Evolutionary conservation across 92 coral and sea anemone species (phyloP), one percentile per base, ranked within the genome.

Genomic region (Parazoanthus swiftii): DNA sequence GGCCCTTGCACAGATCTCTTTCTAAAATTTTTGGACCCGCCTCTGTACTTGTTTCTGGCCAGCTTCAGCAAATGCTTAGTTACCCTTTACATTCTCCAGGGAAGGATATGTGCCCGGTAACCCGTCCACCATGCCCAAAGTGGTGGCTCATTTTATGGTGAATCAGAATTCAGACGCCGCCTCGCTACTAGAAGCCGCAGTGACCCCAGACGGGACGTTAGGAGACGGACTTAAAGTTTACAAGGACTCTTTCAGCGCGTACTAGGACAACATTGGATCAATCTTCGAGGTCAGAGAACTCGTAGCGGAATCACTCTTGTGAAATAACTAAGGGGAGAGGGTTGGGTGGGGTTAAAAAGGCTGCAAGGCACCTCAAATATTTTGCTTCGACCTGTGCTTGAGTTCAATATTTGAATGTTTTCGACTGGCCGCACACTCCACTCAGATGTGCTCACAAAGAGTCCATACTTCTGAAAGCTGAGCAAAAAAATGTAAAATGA

Each of bases 211-310:
- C 82, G 99, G 95, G 39, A 74, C 96, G 38, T 86, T 96, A 75
- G 99, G 99, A 39, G 99, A 95, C 86, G 99, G 99, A 81, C 95
- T 97, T 59, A 93, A 93, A 90, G 99, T 97, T 83, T 95, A 93
- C 93, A 95, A 93, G 86, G 98, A 94, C 50, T 97, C 99, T 75
- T 97, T 97, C 85, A 97, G 93, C 89, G 99, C 99, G 74, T 97
- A 97, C 90, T 97, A 92, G 88, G 73, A 85, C 46, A 46, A 48
- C 79, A 71, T 14, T 14, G 42, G 59, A 83, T 20, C 65, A 21
- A 71, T 36, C 37, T 10, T 29, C 20, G 42, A 84, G 87, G 87
- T 71, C 36, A 70, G 78, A 23, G 35, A 15, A 74, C 23, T 33
- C 44, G 21, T 35, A 33, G 21, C 44, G 43, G 6, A 36, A 74